phyloP scores from a whole-genome alignment of 1,140 invertebrate genomes.

The Campoletis sonorensis region DNA sequence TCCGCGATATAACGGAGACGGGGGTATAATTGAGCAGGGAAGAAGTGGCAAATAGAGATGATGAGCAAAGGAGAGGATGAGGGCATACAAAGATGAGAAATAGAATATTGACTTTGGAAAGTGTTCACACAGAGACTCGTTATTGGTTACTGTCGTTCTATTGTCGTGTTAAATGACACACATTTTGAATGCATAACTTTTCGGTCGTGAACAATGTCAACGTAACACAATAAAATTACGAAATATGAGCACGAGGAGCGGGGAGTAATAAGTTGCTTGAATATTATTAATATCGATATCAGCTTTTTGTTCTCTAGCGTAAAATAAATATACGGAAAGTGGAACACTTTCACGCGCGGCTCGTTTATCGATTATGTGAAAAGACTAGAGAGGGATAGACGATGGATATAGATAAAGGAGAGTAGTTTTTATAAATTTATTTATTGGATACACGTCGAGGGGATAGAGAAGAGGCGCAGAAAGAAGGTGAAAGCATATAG shows the following conservation, averaged over 20 bases:
- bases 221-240: too few species aligned
- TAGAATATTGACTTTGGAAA: too few species aligned
- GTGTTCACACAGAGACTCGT: not conserved
- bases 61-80: not conserved
- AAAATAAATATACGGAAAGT: not conserved
- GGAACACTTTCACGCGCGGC: not conserved
- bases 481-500: constrained; percentile 8
- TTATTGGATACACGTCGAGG: constrained; percentile 3
- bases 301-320: not conserved
- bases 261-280: constrained; percentile 6
- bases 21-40: constrained; percentile 4
- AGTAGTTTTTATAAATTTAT: constrained; percentile 31
- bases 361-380: not conserved
- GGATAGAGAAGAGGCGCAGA: not conserved
- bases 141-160: not conserved
- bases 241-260: not conserved
- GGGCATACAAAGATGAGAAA: not conserved
- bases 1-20: not conserved
- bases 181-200: too few species aligned
- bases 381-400: not conserved
- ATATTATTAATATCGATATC: not conserved
- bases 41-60: not conserved
- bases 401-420: constrained; percentile 4
- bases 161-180: too few species aligned
- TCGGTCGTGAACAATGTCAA: not conserved